Percentiles rank a stretch among this genome's conserved stretches.
These are phyloP conservation scores for Chaenocephalus aceratus DNA, from an alignment of 2,113 vertebrate species.

Conservation along the genomic window DNA sequence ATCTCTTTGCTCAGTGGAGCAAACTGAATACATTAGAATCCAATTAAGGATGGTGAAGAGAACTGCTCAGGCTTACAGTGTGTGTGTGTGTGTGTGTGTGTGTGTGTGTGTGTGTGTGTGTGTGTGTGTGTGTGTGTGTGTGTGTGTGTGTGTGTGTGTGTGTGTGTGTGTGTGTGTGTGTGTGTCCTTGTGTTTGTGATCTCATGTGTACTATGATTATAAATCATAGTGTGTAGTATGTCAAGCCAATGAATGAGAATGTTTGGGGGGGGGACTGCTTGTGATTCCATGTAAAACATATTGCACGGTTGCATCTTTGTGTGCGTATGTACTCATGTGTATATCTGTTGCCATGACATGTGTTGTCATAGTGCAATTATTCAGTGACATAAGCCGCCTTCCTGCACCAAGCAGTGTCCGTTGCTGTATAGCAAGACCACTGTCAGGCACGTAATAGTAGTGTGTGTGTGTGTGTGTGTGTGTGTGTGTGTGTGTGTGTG, in stretches of 20 bases:
- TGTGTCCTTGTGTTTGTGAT: neutral
- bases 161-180: too few relatives aligned
- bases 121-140: neutral
- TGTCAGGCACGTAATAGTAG: constrained; percentile 17
- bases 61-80: constrained; percentile 62
- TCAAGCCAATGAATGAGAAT: neutral
- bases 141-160: neutral
- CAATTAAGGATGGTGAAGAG: constrained; percentile 75
- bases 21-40: constrained; percentile 82
- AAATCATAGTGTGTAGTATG: constrained; percentile 9
- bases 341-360: neutral
- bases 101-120: constrained; percentile 7
- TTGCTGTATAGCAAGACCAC: constrained; percentile 35
- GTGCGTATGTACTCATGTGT: neutral
- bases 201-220: constrained; percentile 24
- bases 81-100: constrained; percentile 19
- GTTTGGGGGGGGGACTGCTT: neutral
- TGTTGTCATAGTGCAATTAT: constrained; percentile 28
- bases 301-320: neutral
- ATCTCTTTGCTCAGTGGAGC: constrained; percentile 74
- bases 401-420: constrained; percentile 30
- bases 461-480: constrained; percentile 20
- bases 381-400: constrained; percentile 9
- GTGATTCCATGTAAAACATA: neutral
- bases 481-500: constrained; percentile 24